These are phyloP conservation scores for Nipponacmea schrenckii DNA, from an alignment of 2,888 invertebrate species.

Conservation along the genomic window DNA sequence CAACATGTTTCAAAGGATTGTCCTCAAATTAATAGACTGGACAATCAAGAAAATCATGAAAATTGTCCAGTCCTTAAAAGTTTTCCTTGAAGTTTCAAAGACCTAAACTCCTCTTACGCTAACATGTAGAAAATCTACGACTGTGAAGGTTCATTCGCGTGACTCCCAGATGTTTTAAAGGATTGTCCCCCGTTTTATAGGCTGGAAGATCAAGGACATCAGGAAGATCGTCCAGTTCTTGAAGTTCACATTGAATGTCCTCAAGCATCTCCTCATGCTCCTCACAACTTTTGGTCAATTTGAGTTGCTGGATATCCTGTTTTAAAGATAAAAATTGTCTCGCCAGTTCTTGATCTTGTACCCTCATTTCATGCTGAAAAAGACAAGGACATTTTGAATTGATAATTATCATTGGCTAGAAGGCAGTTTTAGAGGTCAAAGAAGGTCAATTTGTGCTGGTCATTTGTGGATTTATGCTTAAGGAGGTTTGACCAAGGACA, in stretches of 20 bases:
- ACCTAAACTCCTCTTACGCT: neutral
- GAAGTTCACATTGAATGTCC: slow-evolving; percentile 56
- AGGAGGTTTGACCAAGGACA: too few relatives aligned
- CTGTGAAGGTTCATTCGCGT: slow-evolving; percentile 33
- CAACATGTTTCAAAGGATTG: slow-evolving; percentile 55
- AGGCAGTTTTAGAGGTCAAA: too few relatives aligned
- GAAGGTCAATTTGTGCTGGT: too few relatives aligned
- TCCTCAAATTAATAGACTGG: slow-evolving; percentile 35
- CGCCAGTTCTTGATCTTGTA: slow-evolving; percentile 58
- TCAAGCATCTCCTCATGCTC: slow-evolving; percentile 61
- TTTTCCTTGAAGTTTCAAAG: too few relatives aligned
- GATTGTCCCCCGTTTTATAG: slow-evolving; percentile 35
- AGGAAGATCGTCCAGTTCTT: slow-evolving; percentile 50
- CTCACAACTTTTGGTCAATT: slow-evolving; percentile 56
- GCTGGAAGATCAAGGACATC: slow-evolving; percentile 56
- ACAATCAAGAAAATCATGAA: slow-evolving; percentile 53
- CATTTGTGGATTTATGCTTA: too few relatives aligned
- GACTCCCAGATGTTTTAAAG: slow-evolving; percentile 58
- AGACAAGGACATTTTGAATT: slow-evolving; percentile 11
- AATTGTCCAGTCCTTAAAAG: neutral
- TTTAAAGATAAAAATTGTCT: slow-evolving; percentile 54
- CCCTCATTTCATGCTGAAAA: slow-evolving; percentile 57
- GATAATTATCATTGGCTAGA: too few relatives aligned
- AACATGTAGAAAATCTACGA: slow-evolving; percentile 7
- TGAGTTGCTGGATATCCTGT: slow-evolving; percentile 59